Conservation (phyloP, 1,140 invertebrate genomes). For the Pogonognathellus flavescens region DNA sequence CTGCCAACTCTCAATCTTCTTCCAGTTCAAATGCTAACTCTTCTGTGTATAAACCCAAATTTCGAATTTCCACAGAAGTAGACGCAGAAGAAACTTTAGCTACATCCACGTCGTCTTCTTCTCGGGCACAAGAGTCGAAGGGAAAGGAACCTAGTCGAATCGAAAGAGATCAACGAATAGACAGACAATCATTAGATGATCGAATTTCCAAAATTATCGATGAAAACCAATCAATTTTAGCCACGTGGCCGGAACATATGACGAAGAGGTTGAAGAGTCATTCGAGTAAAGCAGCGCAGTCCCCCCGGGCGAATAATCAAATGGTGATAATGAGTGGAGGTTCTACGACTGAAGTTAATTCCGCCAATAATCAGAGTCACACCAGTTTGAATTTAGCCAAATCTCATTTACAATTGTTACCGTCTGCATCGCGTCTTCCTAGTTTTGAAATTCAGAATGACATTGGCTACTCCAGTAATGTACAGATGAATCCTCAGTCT, state of each 20-base stretch:
- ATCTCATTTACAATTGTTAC: neutral
- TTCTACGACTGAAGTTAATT: neutral
- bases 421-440: conserved; percentile 18
- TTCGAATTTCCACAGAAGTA: conserved; percentile 49
- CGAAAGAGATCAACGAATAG: conserved; percentile 54
- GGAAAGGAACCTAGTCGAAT: conserved; percentile 34
- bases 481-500: neutral
- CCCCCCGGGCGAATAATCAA: neutral
- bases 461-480: neutral
- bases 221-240: conserved; percentile 65
- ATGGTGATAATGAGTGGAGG: conserved; percentile 52
- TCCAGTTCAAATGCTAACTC: conserved; percentile 1
- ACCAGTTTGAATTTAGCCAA: conserved; percentile 14
- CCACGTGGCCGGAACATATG: conserved; percentile 64
- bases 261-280: conserved; percentile 62
- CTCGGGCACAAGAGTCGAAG: neutral
- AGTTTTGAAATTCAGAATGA: conserved; percentile 36
- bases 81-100: neutral
- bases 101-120: neutral
- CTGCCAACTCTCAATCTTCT: conserved; percentile 26
- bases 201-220: conserved; percentile 66
- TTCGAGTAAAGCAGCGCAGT: conserved; percentile 32
- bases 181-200: conserved; percentile 65
- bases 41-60: conserved; percentile 66
- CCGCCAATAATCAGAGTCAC: neutral